Conservation (phyloP, 2,797 vertebrate species). For the Halcyon badia region DNA sequence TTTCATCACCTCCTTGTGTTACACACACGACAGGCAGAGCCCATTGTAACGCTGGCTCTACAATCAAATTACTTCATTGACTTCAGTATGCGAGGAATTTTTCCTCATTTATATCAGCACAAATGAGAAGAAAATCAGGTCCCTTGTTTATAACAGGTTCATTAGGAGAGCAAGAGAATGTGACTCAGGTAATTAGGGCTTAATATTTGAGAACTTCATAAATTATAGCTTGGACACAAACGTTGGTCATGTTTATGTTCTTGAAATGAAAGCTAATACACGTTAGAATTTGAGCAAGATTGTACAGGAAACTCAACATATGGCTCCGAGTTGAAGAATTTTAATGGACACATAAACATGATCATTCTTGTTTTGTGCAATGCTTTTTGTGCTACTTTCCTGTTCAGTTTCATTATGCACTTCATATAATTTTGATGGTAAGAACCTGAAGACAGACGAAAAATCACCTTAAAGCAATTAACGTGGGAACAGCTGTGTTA, state of each 20-base stretch:
- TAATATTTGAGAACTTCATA: conserved; percentile 61
- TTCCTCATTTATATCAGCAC: not conserved
- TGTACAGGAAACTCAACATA: conserved; percentile 58
- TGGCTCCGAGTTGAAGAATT: conserved; percentile 49
- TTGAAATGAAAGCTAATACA: conserved; percentile 48
- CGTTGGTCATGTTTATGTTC: conserved; percentile 20
- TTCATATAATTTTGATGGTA: conserved; percentile 59
- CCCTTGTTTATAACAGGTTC: conserved; percentile 48
- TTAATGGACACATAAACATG: conserved; percentile 65
- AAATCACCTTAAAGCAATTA: conserved; percentile 63
- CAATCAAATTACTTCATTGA: conserved; percentile 24
- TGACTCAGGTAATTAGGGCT: conserved; percentile 49
- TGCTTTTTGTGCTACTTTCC: conserved; percentile 28
- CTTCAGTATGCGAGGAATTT: conserved; percentile 31
- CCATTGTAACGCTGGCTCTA: not conserved
- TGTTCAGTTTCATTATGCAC: conserved; percentile 40
- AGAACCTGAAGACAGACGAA: conserved; percentile 51
- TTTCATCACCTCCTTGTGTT: not conserved
- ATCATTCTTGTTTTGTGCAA: conserved; percentile 37
- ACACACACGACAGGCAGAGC: not conserved
- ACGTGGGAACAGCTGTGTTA: conserved; percentile 55
- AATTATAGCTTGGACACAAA: conserved; percentile 52
- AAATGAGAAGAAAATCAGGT: conserved; percentile 44
- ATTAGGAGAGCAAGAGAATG: conserved; percentile 60
- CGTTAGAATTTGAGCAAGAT: conserved; percentile 53